Evolutionary conservation across 2,113 vertebrate genomes (phyloP).

Genomic region (Rhinichthys klamathensis): DNA sequence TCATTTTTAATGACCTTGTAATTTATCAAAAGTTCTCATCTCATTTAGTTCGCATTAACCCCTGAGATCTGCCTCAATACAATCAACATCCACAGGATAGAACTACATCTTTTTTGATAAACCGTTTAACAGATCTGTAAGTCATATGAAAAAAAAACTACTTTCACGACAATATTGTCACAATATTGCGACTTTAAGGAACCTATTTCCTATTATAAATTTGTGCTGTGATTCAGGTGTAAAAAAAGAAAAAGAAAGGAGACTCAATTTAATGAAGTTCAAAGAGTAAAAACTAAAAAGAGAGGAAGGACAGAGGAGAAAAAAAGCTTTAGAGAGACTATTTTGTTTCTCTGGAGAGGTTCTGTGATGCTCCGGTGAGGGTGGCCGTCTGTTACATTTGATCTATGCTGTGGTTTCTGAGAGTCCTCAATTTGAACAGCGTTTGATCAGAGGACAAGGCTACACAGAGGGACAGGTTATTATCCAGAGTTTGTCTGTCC

Average conservation of each 20-base stretch:
- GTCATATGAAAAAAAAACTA: too few species aligned
- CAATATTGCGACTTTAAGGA: not conserved
- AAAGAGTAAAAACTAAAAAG: not conserved
- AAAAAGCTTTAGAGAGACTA: not conserved
- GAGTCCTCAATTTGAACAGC: constrained; percentile 38
- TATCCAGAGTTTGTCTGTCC: constrained; percentile 51
- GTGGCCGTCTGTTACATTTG: constrained; percentile 38
- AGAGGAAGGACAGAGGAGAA: not conserved
- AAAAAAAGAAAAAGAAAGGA: not conserved
- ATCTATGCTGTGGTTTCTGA: constrained; percentile 42
- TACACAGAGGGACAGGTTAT: constrained; percentile 58
- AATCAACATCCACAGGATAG: not conserved
- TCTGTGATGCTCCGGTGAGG: not conserved
- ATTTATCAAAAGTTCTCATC: not conserved
- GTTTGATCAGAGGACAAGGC: constrained; percentile 58
- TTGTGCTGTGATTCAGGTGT: not conserved
- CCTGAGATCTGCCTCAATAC: not conserved
- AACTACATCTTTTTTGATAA: not conserved
- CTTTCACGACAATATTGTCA: too few species aligned
- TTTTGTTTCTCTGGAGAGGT: constrained; percentile 1
- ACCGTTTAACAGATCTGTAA: too few species aligned
- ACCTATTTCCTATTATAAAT: not conserved
- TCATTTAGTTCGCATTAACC: not conserved
- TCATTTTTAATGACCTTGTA: too few species aligned
- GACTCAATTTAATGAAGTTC: constrained; percentile 13